Evolutionary conservation across 2,113 vertebrate genomes (phyloP).

Genomic region (Geococcyx californianus): DNA sequence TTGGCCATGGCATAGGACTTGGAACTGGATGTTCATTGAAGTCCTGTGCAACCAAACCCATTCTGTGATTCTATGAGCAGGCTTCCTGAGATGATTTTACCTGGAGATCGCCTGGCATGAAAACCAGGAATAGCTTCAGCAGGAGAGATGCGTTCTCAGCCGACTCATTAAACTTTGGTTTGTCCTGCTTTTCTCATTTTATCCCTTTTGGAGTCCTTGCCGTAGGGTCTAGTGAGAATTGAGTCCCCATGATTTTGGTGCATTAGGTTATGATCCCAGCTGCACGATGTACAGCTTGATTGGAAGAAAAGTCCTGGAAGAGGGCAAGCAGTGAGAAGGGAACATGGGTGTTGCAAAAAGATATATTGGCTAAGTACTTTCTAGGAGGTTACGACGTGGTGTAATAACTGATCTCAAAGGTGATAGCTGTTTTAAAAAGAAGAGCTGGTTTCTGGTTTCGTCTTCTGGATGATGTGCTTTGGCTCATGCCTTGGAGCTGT

Average conservation of each 20-base stretch:
- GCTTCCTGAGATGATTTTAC: neutral
- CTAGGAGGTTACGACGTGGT: neutral
- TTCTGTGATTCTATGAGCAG: neutral
- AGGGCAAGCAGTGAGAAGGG: neutral
- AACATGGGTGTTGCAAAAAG: accelerated
- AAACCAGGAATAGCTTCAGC: neutral
- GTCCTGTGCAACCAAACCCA: no score
- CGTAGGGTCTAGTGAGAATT: neutral
- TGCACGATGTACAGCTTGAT: accelerated
- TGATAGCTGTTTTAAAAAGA: neutral
- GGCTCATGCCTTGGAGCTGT: neutral
- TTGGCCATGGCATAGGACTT: no score
- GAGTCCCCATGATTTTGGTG: neutral
- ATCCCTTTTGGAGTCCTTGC: neutral
- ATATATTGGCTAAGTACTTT: neutral
- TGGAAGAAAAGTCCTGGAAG: neutral
- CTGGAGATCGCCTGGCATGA: neutral
- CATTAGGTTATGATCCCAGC: neutral
- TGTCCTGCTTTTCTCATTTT: neutral
- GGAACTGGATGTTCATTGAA: no score
- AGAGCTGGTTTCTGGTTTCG: neutral
- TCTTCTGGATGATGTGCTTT: neutral
- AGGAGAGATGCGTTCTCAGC: neutral
- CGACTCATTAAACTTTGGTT: neutral
- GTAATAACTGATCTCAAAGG: neutral